Base-by-base conservation (phyloP, 2,888 invertebrate genomes). In the Polydesmus complanatus region DNA sequence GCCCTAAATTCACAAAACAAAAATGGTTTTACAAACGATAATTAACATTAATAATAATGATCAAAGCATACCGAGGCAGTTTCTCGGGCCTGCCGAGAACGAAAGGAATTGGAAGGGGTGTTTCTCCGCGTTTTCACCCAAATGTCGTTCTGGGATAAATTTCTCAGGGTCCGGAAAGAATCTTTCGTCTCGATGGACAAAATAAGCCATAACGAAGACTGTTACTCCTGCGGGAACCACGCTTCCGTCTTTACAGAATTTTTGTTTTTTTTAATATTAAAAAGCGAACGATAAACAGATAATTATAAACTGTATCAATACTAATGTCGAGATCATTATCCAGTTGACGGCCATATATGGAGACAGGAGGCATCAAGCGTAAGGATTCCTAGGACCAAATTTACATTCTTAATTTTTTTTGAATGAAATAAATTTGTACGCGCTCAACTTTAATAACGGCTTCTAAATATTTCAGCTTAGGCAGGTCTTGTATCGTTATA, bases 111-210 rank as follows among this genome's bases (percentile, higher is more conserved):
- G 67, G 60, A 70, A 77, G 2, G 70, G 69, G 67, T 89, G 88
- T 63, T 90, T 81, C 68, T 53, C 25, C 63, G 83, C 83, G 66
- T 80, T 82, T 67, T 85, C 81, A 0, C 87, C 85, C 65, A 82
- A 69, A 72, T 86, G 87, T 65, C 86, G 74, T 56, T 90, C 88
- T 1, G 90, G 90, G 75, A 90, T 79, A 71, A 87, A 91, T 65
- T 77, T 78, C 49, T 82, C 77, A 0, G 87, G 84, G 65, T 85
- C 76, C 0, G 81, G 78, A 74, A 79, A 87, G 56, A 80, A 73
- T 19, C 79, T 75, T 0, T 80, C 78, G 68, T 83, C 78, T 8
- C 82, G 78, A 71, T 86, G 86, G 5, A 83, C 67, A 67, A 83
- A 81, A 66, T 73, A 81, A 19, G 82, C 79, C 49, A 79, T 77